Evolutionary conservation across 2,888 invertebrate species (phyloP), one percentile per base, ranked within the genome.

Genomic region (Stenurella melanura): DNA sequence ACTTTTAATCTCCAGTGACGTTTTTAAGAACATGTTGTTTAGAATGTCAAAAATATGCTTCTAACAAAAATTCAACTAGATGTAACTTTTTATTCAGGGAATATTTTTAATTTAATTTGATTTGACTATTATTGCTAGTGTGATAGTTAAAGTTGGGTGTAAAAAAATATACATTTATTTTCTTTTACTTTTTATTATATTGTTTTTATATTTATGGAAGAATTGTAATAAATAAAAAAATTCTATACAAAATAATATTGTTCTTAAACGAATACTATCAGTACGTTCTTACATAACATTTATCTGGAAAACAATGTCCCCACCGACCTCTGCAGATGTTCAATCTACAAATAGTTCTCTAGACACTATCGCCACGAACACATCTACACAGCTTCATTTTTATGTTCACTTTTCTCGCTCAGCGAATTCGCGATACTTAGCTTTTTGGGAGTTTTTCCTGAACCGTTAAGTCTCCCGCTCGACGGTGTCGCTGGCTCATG

Each of bases 371-470:
- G 17, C 6, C 9, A 17, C 10, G 9, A 10, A 18, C 9, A 18
- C 17, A 7, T 58, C 71, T 57, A 71, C n/a, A 74, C 69, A 6
- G 42, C 56, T 7, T 74, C 73, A 26, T 76, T 73, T 42, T 78
- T 69, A 60, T 72, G 73, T 26, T 80, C 81, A 57, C 81, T 81
- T 60, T 84, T 86, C 78, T 87, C 87, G 74, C 86, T 87, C 30
- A 86, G 81, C 11, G 87, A 87, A 78, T 86, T 86, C 63, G 83
- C 85, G 38, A 81, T 82, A 75, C 85, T 86, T 60, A 84, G 85
- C 71, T 85, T 86, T 54, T 85, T 81, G 7, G 83, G 82, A 61
- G 79, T 81, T 75, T 83, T 87, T 30, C 78, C 82, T 69, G 79
- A 81, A 9, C 80, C 79, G 57, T 82, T 82, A 63, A 83, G 83